Evolutionary conservation across 1,140 invertebrate species (phyloP).

Genomic region (Musca vetustissima): DNA sequence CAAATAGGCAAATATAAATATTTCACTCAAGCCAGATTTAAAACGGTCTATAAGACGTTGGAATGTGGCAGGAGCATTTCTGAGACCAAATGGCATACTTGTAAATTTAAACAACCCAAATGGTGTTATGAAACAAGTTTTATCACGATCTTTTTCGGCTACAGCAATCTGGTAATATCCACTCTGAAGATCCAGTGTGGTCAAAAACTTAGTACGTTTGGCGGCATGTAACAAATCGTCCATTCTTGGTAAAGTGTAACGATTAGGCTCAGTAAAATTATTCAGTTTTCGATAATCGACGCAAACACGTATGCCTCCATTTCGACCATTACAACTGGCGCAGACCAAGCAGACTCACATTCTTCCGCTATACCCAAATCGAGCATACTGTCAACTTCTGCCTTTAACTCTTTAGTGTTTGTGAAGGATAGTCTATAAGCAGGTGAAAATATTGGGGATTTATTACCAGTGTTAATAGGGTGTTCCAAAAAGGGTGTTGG

Average conservation of each 20-base stretch:
- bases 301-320: slow-evolving; percentile 44
- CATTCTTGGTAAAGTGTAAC: slow-evolving; percentile 49
- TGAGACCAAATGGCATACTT: slow-evolving; percentile 56
- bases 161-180: slow-evolving; percentile 5
- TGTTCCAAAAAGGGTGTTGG: slow-evolving; percentile 14
- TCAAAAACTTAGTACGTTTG: slow-evolving; percentile 3
- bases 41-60: slow-evolving; percentile 50
- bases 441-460: slow-evolving; percentile 33
- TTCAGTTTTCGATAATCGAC: slow-evolving; percentile 48
- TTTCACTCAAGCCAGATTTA: not conserved
- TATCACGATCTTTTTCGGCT: slow-evolving; percentile 30
- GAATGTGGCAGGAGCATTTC: slow-evolving; percentile 51
- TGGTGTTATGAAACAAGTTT: slow-evolving; percentile 56
- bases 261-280: slow-evolving; percentile 47
- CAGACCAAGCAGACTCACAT: slow-evolving; percentile 48
- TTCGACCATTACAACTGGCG: slow-evolving; percentile 49
- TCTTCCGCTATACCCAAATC: slow-evolving; percentile 46
- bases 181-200: not conserved
- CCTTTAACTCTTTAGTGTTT: slow-evolving; percentile 29
- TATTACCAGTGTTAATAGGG: slow-evolving; percentile 23
- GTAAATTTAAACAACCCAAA: slow-evolving; percentile 50
- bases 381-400: slow-evolving; percentile 40
- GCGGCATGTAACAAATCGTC: slow-evolving; percentile 38
- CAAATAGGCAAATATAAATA: slow-evolving; percentile 3
- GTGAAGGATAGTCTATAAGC: slow-evolving; percentile 39